These are phyloP conservation scores for Saimiri boliviensis DNA, from an alignment of 2,113 vertebrate species.

Conservation along the genomic window DNA sequence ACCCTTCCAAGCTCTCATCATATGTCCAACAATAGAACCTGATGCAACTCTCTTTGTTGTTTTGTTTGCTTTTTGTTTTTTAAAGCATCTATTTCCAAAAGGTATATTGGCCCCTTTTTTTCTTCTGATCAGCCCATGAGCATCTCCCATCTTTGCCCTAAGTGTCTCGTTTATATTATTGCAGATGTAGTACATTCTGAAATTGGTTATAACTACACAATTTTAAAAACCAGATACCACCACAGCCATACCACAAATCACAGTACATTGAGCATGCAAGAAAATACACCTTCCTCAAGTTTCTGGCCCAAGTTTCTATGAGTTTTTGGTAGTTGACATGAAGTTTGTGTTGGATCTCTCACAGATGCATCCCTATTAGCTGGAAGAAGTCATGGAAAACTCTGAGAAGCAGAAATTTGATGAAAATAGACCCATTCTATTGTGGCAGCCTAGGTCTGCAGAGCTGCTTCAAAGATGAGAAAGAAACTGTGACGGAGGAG, in stretches of 20 bases:
- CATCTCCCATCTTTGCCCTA: not conserved
- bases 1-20: not conserved
- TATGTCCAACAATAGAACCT: not conserved
- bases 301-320: not conserved
- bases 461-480: not conserved
- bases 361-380: not conserved
- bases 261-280: not conserved
- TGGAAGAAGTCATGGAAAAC: not conserved
- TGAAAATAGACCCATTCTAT: not conserved
- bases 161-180: not conserved
- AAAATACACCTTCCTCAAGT: not conserved
- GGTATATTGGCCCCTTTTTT: not conserved
- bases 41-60: not conserved
- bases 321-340: not conserved
- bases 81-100: conserved; percentile 1
- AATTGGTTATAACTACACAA: not conserved
- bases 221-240: not conserved
- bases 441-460: not conserved
- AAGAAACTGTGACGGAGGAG: not conserved
- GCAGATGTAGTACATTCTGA: not conserved
- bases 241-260: not conserved
- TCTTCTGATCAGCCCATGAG: not conserved
- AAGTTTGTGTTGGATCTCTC: not conserved
- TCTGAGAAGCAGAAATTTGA: not conserved
- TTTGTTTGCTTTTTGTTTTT: not conserved